Evolutionary conservation across 2,113 vertebrate species (phyloP), one percentile per base, ranked within the genome.

Genomic region (Columbina picui): DNA sequence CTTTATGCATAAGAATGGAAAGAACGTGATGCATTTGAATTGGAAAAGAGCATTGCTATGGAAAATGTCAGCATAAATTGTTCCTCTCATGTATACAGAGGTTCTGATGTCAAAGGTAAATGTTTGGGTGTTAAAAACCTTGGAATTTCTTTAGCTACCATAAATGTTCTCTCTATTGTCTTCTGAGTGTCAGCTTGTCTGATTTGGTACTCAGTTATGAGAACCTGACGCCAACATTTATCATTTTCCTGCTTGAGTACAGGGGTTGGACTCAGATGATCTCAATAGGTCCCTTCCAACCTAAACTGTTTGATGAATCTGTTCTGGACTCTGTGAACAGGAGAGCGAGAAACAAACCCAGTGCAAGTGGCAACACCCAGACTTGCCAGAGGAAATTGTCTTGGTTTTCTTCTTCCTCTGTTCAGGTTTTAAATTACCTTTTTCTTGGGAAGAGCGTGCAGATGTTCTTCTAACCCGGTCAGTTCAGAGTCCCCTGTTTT

Each of bases 1-100:
- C 89, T 69, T 84, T 79, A 73, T 93, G 83, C 69, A 69, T 94
- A 87, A 79, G 80, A 89, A 89, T 63, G 57, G 69, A 84, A 94
- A 88, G 92, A 88, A 79, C 71, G 74, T 30, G 80, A 80, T 90
- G 89, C 67, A 74, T 91, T 87, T 91, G 90, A 79, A 94, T 89
- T 77, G 80, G 79, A 81, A 89, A 94, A 82, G 84, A 77, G 68
- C n/a, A 92, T 71, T 82, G 89, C 90, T 74, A 55, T 71, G 91
- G 90, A 96, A 97, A 97, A 95, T 82, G 83, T 93, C 92, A 95
- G 78, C 63, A 49, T 61, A 87, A 95, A 94, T 92, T 73, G 88
- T 89, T 96, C 78, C 64, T 94, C 86, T 90, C 1, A 2, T 97
- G 84, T 96, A 63, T 85, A 94, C 92, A 89, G 74, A 85, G 36